A percentile compares a stretch with the other conserved stretches of the same genome.
phyloP scores from a whole-genome alignment of 64 coral and sea anemone genomes.

The Montipora foliosa region DNA sequence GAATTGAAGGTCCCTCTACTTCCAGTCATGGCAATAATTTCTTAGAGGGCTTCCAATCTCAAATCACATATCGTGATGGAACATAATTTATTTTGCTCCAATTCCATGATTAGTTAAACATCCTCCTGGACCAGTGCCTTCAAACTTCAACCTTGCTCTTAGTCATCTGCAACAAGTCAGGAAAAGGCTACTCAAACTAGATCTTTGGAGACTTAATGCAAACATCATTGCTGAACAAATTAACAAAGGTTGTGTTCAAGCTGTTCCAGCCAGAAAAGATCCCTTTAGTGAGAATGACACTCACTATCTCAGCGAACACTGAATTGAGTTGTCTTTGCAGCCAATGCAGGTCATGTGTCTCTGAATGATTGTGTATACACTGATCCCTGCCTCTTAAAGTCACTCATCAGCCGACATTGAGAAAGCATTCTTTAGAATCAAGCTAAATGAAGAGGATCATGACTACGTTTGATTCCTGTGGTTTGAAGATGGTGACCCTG shows the following conservation, averaged over 20 bases:
- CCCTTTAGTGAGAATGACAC: not conserved
- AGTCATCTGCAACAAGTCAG: conserved; percentile 27
- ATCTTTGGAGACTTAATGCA: conserved; percentile 29
- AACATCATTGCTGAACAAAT: conserved; percentile 24
- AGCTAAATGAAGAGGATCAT: conserved; percentile 47
- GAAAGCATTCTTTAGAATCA: conserved; percentile 42
- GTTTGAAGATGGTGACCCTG: conserved; percentile 36
- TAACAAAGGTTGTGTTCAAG: conserved; percentile 19
- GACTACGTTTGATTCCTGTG: conserved; percentile 45
- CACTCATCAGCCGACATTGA: conserved; percentile 43
- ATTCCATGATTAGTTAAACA: conserved; percentile 35
- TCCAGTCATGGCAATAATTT: conserved; percentile 32
- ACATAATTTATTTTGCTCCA: conserved; percentile 32
- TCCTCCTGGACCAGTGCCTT: conserved; percentile 6
- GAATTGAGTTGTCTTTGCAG: conserved; percentile 53
- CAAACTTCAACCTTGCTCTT: conserved; percentile 28
- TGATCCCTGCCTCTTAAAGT: conserved; percentile 9
- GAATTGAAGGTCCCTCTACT: conserved; percentile 20
- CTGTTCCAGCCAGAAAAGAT: conserved; percentile 9
- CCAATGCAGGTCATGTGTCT: conserved; percentile 65
- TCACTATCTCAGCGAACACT: conserved; percentile 51
- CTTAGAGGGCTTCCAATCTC: conserved; percentile 34
- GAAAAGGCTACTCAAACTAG: conserved; percentile 40
- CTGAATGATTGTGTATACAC: conserved; percentile 49
- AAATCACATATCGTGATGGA: conserved; percentile 57